phyloP scores from a whole-genome alignment of 2,888 invertebrate species.

The Pachycephus smyrnensis region DNA sequence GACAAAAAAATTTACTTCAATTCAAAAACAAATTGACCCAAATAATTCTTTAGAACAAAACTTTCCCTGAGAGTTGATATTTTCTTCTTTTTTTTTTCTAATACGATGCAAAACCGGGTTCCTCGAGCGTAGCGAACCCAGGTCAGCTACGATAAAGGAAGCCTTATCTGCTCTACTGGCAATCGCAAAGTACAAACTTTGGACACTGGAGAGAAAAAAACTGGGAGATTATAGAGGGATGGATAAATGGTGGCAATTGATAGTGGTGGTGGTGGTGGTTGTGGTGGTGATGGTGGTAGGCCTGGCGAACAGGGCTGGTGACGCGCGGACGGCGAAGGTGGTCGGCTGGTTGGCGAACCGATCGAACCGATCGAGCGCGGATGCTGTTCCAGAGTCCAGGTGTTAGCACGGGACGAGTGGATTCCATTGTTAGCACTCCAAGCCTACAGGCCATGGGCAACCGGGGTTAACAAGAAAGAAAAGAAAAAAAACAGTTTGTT shows the following conservation, averaged over 20 bases:
- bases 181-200: not conserved
- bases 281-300: constrained; percentile 17
- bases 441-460: constrained; percentile 75
- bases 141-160: not conserved
- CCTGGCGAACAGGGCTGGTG: constrained; percentile 64
- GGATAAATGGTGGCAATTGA: constrained; percentile 39
- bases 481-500: constrained; percentile 80
- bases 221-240: constrained; percentile 34
- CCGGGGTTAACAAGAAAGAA: constrained; percentile 76
- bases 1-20: not conserved
- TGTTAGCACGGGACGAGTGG: constrained; percentile 68
- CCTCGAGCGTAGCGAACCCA: not conserved
- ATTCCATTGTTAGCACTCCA: constrained; percentile 79
- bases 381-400: constrained; percentile 66
- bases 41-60: not conserved
- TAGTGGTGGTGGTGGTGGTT: not conserved
- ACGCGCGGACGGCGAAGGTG: constrained; percentile 64
- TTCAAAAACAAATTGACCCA: not conserved
- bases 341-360: constrained; percentile 60
- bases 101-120: not conserved
- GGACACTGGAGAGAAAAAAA: not conserved
- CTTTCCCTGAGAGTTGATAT: not conserved
- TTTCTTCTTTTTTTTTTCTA: not conserved
- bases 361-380: constrained; percentile 58
- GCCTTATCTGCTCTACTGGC: not conserved